Evolutionary conservation across 1,140 invertebrate genomes (phyloP), one percentile per base, ranked within the genome.

Genomic region (Monomorium pharaonis): DNA sequence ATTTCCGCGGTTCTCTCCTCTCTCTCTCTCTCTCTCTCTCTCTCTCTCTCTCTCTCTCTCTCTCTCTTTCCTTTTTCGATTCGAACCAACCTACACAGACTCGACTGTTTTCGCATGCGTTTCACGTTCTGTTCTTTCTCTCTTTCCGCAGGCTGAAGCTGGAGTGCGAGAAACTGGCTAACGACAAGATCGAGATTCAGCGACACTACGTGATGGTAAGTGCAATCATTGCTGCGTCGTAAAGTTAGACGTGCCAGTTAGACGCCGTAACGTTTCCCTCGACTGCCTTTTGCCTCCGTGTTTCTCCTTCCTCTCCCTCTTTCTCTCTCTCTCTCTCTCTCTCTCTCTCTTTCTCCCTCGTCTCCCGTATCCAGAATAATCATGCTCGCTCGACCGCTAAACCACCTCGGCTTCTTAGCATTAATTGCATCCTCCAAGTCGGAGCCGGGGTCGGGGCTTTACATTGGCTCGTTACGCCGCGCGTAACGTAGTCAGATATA

Each of bases 201-300:
- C 97, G 99, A 95, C 98, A 99, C 96, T 99, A 99, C 96, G 98
- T 99, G 88, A 99, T 99, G 99, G 98, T 99, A 96, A 98, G 97
- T 83, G 69, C 90, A 92, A 89, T 93, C 78, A 90, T 88, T 67
- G 63, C 44, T 91, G 88, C 91, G 90, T 80, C 74, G 88, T 85
- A 83, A 88, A 76, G 70, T 65, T 86, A 87, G 78, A 72, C 33
- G 90, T 91, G 89, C 87, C 86, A 84, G 74, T 86, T 88, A 86
- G 86, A 69, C 69, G 83, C 54, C 44, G 76, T 83, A 83, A 54
- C 65, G 63, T 83, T 63, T 86, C 83, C 75, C 63, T 88, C 69
- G 69, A 80, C 85, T 85, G 33, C 77, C 85, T 92, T 88, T 89
- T 86, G 54, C 84, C 77, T 76, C 86, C 63, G 69, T 86, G 63